Conservation (phyloP, 2,797 vertebrate genomes). For the Peromyscus attwateri region DNA sequence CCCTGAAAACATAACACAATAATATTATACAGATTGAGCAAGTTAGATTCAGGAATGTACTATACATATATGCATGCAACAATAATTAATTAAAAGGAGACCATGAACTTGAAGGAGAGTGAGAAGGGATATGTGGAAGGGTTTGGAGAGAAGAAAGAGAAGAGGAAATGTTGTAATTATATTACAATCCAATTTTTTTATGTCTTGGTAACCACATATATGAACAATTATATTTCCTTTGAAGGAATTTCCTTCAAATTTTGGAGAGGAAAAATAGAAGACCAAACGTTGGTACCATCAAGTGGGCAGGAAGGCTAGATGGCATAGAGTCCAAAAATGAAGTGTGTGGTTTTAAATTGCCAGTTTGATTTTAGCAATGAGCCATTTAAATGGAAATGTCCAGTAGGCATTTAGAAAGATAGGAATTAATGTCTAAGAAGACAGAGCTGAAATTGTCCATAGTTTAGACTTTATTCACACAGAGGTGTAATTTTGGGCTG, state of each 20-base stretch:
- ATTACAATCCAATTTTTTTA: not conserved
- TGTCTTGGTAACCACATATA: not conserved
- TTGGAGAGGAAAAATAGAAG: not conserved
- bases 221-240: not conserved
- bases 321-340: not conserved
- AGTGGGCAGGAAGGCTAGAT: not conserved
- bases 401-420: not conserved
- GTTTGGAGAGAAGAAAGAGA: not conserved
- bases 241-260: not conserved
- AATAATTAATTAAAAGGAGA: not conserved
- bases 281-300: not conserved
- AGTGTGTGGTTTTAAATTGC: not conserved
- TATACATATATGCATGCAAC: not conserved
- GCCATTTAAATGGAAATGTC: constrained; percentile 30
- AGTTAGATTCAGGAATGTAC: not conserved
- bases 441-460: constrained; percentile 51
- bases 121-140: too few species aligned
- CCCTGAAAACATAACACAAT: not conserved
- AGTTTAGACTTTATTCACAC: constrained; percentile 68
- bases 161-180: not conserved
- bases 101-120: not conserved
- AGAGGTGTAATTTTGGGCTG: constrained; percentile 18
- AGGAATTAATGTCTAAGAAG: constrained; percentile 14
- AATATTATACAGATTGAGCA: not conserved
- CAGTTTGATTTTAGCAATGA: constrained; percentile 9